phyloP scores from a whole-genome alignment of 2,113 vertebrate genomes.

The Sus scrofa region T2T-Sscrofa CM000825.6:139305001-139305500 shows the following conservation, averaged over 20 bases:
- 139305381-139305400: neutral
- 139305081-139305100: neutral
- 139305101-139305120: neutral
- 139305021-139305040: neutral
- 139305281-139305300: neutral
- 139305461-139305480: neutral
- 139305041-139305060: neutral
- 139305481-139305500: neutral
- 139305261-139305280: neutral
- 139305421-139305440: neutral
- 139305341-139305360: neutral
- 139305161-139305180: neutral
- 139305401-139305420: neutral
- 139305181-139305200: neutral
- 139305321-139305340: neutral
- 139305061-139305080: neutral
- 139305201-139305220: neutral
- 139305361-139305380: neutral
- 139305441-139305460: neutral
- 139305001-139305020: neutral
- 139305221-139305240: neutral
- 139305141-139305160: neutral
- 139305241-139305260: neutral
- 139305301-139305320: neutral
- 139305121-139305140: neutral